A percentile compares a stretch with the other conserved stretches of the same genome.
These are phyloP conservation scores for Toxostoma redivivum DNA, from an alignment of 2,113 vertebrate genomes.

Conservation along the genomic window DNA sequence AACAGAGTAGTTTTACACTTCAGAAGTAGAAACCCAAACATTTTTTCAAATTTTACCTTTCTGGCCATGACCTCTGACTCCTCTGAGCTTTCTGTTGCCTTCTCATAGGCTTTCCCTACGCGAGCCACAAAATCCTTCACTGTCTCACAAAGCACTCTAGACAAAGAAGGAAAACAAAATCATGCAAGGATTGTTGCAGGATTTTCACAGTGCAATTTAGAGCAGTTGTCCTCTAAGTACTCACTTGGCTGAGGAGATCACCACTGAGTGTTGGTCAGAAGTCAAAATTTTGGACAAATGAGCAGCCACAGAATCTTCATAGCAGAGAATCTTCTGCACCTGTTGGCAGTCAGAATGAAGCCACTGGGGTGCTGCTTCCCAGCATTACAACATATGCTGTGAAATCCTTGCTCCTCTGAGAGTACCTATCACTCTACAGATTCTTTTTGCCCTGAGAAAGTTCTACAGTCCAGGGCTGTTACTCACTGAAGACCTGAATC, in stretches of 20 bases:
- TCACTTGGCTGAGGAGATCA: constrained; percentile 96
- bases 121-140: constrained; percentile 98
- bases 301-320: constrained; percentile 95
- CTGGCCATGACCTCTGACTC: constrained; percentile 94
- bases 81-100: constrained; percentile 86
- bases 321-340: constrained; percentile 95
- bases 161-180: not conserved
- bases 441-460: not conserved
- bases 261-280: constrained; percentile 96
- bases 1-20: not conserved
- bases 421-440: not conserved
- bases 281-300: constrained; percentile 96
- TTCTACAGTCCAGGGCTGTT: not conserved
- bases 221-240: not conserved
- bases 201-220: not conserved
- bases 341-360: constrained; percentile 45
- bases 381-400: not conserved
- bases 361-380: not conserved
- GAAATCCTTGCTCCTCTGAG: not conserved
- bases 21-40: not conserved
- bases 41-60: constrained; percentile 79
- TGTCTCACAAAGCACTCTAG: constrained; percentile 94
- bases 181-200: not conserved
- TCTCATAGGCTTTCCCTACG: constrained; percentile 93
- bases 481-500: not conserved